These are phyloP conservation scores for Metopolophium dirhodum DNA, from an alignment of 1,140 invertebrate species.

Conservation along the genomic window DNA sequence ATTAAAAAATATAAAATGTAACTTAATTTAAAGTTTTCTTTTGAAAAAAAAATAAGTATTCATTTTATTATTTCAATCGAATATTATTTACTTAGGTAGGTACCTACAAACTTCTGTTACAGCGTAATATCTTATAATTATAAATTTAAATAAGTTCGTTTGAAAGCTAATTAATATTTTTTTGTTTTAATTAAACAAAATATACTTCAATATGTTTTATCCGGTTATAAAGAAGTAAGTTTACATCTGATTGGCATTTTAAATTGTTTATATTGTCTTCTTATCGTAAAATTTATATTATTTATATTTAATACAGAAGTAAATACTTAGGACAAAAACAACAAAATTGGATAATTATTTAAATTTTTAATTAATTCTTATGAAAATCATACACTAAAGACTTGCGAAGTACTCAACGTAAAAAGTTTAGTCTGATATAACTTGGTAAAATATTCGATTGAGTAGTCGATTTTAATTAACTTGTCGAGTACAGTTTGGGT, in stretches of 20 bases:
- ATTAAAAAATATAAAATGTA: neutral
- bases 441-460: slow-evolving; percentile 27
- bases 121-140: neutral
- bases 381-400: neutral
- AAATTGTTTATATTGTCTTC: neutral
- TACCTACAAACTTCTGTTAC: neutral
- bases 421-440: slow-evolving; percentile 9
- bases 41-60: neutral
- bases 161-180: neutral
- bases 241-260: neutral
- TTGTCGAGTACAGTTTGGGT: slow-evolving; percentile 6
- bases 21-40: slow-evolving; percentile 11
- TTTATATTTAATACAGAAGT: neutral
- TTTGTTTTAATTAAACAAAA: slow-evolving; percentile 16
- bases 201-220: neutral
- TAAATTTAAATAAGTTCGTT: neutral
- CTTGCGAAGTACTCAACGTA: neutral
- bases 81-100: neutral
- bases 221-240: neutral
- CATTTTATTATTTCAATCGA: neutral
- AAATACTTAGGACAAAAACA: neutral
- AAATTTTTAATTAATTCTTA: slow-evolving; percentile 7
- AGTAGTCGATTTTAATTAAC: slow-evolving; percentile 25
- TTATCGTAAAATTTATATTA: neutral
- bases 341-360: neutral